These are phyloP conservation scores for Sebastes diaconus DNA, from an alignment of 2,797 vertebrate species.

Conservation along the genomic window DNA sequence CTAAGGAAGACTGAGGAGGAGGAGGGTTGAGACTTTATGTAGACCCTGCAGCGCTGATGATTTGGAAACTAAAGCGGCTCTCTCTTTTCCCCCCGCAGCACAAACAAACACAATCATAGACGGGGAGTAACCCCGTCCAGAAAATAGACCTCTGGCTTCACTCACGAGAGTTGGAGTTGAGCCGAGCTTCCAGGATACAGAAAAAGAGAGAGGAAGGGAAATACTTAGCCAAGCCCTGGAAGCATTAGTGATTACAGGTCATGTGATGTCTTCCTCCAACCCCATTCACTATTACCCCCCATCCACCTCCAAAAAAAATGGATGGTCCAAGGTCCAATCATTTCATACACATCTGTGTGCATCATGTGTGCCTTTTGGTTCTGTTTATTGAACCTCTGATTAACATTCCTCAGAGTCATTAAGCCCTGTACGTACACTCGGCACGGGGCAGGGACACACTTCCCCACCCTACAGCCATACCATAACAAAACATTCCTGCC, in stretches of 20 bases:
- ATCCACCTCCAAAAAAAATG: slow-evolving; percentile 9
- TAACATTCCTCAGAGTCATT: slow-evolving; percentile 82
- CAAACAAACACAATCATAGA: slow-evolving; percentile 81
- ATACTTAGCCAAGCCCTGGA: slow-evolving; percentile 60
- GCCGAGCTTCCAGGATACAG: slow-evolving; percentile 52
- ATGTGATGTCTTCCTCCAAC: slow-evolving; percentile 54
- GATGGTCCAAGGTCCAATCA: slow-evolving; percentile 54
- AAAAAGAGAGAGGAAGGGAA: slow-evolving; percentile 38
- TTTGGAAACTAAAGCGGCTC: slow-evolving; percentile 72
- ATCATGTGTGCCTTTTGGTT: slow-evolving; percentile 66
- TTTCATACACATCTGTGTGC: slow-evolving; percentile 78
- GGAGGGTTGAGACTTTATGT: slow-evolving; percentile 45
- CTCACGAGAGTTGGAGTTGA: slow-evolving; percentile 61
- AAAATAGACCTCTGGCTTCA: slow-evolving; percentile 73
- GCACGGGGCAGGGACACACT: slow-evolving; percentile 63
- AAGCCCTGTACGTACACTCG: slow-evolving; percentile 65
- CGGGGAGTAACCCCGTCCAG: slow-evolving; percentile 64
- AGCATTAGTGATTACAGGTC: slow-evolving; percentile 73
- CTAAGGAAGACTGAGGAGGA: slow-evolving; percentile 38
- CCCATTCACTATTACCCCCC: slow-evolving; percentile 29
- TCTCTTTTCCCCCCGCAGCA: slow-evolving; percentile 60
- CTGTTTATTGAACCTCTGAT: slow-evolving; percentile 82
- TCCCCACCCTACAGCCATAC: slow-evolving; percentile 67
- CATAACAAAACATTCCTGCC: slow-evolving; percentile 68
- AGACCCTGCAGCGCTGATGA: slow-evolving; percentile 56